A percentile compares a stretch with the other conserved stretches of the same genome.
Conservation (phyloP, 2,797 vertebrate species). For the Alauda arvensis region DNA sequence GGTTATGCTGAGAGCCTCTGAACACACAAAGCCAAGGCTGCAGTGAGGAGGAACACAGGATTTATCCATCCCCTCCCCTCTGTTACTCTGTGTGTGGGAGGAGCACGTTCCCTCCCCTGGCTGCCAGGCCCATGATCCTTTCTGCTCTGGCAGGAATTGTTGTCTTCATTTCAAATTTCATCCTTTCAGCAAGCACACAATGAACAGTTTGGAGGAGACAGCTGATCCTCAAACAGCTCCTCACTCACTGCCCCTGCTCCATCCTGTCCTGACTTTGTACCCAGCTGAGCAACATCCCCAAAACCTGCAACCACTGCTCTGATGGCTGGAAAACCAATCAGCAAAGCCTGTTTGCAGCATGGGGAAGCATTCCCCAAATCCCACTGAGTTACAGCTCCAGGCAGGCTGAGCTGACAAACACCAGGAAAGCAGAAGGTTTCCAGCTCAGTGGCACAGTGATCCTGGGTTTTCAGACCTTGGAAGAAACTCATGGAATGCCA, state of each 20-base stretch:
- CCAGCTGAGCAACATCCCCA: neutral
- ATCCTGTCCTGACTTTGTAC: neutral
- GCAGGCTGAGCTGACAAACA: neutral
- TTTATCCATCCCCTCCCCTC: neutral
- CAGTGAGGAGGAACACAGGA: neutral
- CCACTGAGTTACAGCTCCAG: neutral
- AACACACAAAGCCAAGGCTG: neutral
- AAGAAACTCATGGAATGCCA: neutral
- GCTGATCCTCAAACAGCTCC: slow-evolving; percentile 13
- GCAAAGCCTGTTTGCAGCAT: neutral
- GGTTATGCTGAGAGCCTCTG: neutral
- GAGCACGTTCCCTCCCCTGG: neutral
- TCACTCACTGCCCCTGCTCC: neutral
- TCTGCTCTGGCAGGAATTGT: slow-evolving; percentile 17
- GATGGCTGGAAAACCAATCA: neutral
- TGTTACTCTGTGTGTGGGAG: neutral
- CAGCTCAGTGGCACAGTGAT: neutral
- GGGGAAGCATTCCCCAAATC: neutral
- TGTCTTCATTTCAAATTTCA: slow-evolving; percentile 36
- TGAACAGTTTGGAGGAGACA: neutral
- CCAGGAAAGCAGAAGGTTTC: neutral
- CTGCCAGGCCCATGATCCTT: slow-evolving; percentile 7
- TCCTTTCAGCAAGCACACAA: neutral
- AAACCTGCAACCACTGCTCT: neutral
- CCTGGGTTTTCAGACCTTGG: neutral